These are phyloP conservation scores for Thalassoma bifasciatum DNA, from an alignment of 2,113 vertebrate species.

Conservation along the genomic window DNA sequence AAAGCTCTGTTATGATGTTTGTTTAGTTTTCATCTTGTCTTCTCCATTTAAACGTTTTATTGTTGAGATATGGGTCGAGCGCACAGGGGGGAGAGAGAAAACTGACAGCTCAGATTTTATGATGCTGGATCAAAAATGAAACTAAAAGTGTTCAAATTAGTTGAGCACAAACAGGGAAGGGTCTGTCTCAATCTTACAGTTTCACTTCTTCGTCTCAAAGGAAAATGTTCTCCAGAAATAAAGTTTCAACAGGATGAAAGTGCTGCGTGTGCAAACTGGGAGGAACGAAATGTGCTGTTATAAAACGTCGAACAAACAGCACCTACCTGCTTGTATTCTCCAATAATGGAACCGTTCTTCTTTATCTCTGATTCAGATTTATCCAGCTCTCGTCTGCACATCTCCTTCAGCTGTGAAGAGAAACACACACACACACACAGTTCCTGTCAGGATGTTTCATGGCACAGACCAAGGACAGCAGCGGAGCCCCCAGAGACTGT, in stretches of 20 bases:
- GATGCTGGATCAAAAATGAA: too few relatives aligned
- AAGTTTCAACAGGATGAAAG: not conserved
- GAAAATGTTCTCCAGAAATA: not conserved
- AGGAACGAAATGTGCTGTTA: not conserved
- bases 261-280: not conserved
- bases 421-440: constrained; percentile 34
- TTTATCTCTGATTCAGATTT: constrained; percentile 97
- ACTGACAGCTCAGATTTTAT: too few relatives aligned
- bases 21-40: too few relatives aligned
- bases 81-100: too few relatives aligned
- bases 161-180: not conserved
- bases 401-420: constrained; percentile 92
- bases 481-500: constrained; percentile 44
- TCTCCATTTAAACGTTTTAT: too few relatives aligned
- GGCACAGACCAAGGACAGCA: constrained; percentile 47
- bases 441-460: constrained; percentile 24
- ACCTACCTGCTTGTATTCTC: constrained; percentile 98
- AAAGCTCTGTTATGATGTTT: too few relatives aligned
- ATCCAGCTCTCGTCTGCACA: constrained; percentile 96
- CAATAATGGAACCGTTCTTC: constrained; percentile 98
- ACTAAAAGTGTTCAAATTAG: not conserved
- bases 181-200: not conserved
- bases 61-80: too few relatives aligned
- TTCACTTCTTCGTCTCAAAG: constrained; percentile 7
- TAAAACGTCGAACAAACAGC: not conserved